Percentiles rank a stretch among this genome's conserved stretches.
Conservation (phyloP, 2,797 vertebrate genomes). For the Pangasius krempfi region DNA sequence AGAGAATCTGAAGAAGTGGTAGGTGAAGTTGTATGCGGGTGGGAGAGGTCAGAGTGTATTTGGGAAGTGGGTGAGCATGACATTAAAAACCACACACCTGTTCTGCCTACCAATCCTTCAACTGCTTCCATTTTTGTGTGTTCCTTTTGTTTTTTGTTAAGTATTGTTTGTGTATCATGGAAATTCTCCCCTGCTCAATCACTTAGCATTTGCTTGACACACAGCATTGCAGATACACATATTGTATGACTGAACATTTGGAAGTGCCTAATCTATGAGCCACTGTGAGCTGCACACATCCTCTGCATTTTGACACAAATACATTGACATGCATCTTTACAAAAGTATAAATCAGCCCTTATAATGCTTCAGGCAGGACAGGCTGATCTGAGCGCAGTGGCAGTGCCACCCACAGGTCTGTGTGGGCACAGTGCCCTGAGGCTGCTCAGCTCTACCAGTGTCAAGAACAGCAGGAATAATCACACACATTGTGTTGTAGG, state of each 20-base stretch:
- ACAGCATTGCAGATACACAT: not conserved
- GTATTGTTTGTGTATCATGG: not conserved
- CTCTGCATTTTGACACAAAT: conserved; percentile 14
- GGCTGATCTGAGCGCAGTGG: conserved; percentile 24
- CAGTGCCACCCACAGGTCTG: conserved; percentile 18
- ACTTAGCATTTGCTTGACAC: not conserved
- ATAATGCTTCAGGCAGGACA: conserved; percentile 24
- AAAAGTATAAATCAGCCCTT: conserved; percentile 23
- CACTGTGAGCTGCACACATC: conserved; percentile 7
- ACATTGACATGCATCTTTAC: not conserved
- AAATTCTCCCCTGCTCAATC: not conserved
- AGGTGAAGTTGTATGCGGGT: not conserved
- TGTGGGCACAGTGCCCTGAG: conserved; percentile 24
- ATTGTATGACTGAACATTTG: not conserved
- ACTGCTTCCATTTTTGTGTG: not conserved
- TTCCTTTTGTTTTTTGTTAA: not conserved
- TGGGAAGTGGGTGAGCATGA: not conserved
- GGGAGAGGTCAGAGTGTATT: not conserved
- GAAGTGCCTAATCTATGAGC: not conserved
- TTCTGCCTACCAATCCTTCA: not conserved
- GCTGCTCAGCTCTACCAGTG: conserved; percentile 30
- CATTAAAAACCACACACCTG: not conserved
- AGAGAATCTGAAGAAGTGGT: not conserved
- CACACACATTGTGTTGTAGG: conserved; percentile 27
- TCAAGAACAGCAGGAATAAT: conserved; percentile 35